Evolutionary conservation across 92 coral and sea anemone genomes (phyloP), one percentile per base, ranked within the genome.

Genomic region (Bergia puertoricense): DNA sequence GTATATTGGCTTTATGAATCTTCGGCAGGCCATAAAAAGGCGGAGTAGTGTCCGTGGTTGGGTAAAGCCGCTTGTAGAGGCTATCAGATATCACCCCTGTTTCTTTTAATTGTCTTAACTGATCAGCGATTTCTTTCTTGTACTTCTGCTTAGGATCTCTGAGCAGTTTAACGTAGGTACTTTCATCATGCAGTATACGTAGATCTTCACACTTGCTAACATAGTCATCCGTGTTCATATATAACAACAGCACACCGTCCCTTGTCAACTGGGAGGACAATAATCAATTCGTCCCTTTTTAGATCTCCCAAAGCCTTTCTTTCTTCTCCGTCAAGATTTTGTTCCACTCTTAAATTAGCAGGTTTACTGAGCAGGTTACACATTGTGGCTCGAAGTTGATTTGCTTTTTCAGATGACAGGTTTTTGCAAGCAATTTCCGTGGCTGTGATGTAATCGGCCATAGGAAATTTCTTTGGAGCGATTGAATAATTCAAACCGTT

Each of bases 361-460:
- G 45, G 78, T 7, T 74, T 74, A 30, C 78, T 36, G 78, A 74
- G 78, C 78, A 74, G 30, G 78, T 44, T 74, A 44, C 78, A 74
- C 78, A 74, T 74, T 74, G 78, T 74, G 78, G 78, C 78, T 37
- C 78, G 78, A 74, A 74, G 78, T 74, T 74, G 78, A 74, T 44
- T 74, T 74, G 46, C 78, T 74, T 74, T 74, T 74, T 74, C 78
- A 9, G 78, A 38, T 74, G 78, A 74, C 36, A 74, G 78, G 78
- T 74, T 74, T 74, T 38, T 74, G 78, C 78, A 74, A 36, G 78
- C 78, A 74, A 0, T 74, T 74, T 37, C 81, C 81, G 81, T 77
- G 42, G 81, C 81, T 57, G 81, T 77, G 81, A 77, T 77, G 81
- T 77, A 77, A 77, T 77, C 59, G 81, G 59, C 81, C 38, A 77